Conservation (phyloP, 2,113 vertebrate genomes). For the Cyanistes caeruleus region DNA sequence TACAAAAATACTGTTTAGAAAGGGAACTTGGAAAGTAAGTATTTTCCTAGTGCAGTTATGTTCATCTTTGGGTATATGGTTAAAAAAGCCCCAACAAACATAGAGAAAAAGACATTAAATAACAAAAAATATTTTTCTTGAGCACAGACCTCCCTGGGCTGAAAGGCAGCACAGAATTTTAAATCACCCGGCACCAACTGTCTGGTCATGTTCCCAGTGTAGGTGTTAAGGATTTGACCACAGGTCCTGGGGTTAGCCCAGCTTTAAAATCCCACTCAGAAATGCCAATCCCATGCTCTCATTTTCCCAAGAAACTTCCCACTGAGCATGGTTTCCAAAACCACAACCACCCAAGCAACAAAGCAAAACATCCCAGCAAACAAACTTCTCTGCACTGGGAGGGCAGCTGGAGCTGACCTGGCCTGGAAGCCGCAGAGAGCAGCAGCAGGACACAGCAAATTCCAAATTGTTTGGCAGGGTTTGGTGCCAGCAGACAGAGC, state of each 20-base stretch:
- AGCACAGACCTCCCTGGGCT: neutral
- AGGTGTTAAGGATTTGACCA: neutral
- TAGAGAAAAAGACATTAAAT: neutral
- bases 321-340: neutral
- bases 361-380: constrained; percentile 53
- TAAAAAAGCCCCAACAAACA: neutral
- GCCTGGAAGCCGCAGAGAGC: neutral
- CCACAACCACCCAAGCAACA: constrained; percentile 51
- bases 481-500: neutral
- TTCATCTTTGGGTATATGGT: neutral
- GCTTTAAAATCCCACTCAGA: neutral
- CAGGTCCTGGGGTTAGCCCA: neutral
- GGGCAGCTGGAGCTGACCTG: neutral
- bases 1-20: neutral
- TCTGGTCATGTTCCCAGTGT: neutral
- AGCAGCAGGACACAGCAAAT: neutral
- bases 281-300: constrained; percentile 33
- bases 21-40: neutral
- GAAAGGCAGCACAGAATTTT: neutral
- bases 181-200: neutral
- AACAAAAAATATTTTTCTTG: neutral
- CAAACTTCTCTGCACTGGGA: neutral
- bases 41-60: neutral
- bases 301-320: constrained; percentile 10
- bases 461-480: neutral